Conservation (phyloP, 2,888 invertebrate species). For the Schizaphis graminum region DNA sequence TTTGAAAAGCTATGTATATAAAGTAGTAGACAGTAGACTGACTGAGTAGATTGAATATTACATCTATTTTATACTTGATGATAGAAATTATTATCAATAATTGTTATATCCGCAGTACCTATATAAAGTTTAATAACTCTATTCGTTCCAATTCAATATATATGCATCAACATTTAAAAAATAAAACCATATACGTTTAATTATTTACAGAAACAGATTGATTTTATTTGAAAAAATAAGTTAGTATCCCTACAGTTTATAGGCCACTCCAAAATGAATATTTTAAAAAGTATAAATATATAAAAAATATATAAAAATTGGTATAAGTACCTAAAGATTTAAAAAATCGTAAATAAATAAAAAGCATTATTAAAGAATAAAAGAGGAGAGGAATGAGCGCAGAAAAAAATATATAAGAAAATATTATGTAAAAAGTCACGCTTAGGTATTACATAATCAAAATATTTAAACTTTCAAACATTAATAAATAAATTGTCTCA, state of each 20-base stretch:
- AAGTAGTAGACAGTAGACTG: no score
- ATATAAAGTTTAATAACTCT: background rate
- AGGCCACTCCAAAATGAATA: background rate
- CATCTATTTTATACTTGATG: background rate
- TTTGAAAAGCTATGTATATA: background rate
- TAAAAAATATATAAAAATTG: background rate
- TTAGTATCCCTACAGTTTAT: background rate
- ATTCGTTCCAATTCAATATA: background rate
- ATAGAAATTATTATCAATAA: background rate
- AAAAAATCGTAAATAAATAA: background rate
- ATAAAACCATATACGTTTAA: background rate
- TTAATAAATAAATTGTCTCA: background rate
- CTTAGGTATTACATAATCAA: background rate
- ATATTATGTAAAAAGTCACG: background rate
- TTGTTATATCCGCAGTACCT: background rate
- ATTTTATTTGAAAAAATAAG: background rate
- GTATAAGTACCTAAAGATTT: background rate
- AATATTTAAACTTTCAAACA: background rate
- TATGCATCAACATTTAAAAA: background rate
- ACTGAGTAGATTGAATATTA: background rate
- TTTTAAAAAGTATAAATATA: background rate
- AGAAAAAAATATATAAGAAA: background rate
- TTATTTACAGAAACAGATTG: background rate
- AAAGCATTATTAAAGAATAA: background rate
- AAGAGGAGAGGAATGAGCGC: rapidly evolving